These are phyloP conservation scores for Conus ventricosus DNA, from an alignment of 1,140 invertebrate genomes.

Conservation along the genomic window DNA sequence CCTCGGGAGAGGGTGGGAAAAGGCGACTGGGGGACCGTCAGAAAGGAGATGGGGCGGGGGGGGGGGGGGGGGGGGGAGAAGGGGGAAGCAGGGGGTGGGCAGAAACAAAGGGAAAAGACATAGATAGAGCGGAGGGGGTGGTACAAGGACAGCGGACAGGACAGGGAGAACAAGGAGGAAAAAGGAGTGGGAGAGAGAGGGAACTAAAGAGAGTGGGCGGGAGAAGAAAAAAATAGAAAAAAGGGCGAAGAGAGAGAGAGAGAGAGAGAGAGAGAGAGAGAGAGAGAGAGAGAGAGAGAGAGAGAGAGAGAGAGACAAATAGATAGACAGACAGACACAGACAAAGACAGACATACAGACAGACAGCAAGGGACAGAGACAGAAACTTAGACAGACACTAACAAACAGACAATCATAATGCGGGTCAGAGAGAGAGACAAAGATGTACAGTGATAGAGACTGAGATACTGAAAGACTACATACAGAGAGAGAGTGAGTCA, in stretches of 20 bases:
- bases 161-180: no score
- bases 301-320: constrained; percentile 15
- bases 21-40: no score
- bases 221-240: neutral
- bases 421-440: neutral
- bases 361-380: neutral
- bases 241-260: constrained; percentile 20
- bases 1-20: no score
- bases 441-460: neutral
- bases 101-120: no score
- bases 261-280: constrained; percentile 24
- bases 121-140: no score
- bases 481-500: neutral
- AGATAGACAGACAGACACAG: constrained; percentile 16
- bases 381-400: neutral
- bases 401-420: neutral
- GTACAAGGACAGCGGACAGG: no score
- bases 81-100: no score
- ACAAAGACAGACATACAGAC: neutral
- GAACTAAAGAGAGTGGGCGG: neutral
- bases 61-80: no score
- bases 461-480: neutral
- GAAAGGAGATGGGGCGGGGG: no score
- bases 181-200: neutral
- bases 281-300: constrained; percentile 19